phyloP scores from a whole-genome alignment of 2,888 invertebrate species.

The Stenurella melanura region DNA sequence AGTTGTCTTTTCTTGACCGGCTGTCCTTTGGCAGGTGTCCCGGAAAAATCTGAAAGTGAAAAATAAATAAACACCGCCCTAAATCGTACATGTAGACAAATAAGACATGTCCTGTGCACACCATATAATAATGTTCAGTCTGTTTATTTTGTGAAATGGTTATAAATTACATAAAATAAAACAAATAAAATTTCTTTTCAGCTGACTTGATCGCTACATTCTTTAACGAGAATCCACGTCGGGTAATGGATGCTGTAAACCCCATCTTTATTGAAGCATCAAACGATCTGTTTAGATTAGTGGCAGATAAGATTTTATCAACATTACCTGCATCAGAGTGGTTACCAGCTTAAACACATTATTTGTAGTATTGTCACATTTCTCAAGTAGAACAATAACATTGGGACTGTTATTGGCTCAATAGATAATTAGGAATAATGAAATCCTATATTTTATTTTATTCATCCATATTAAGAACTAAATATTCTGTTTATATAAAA shows the following conservation, averaged over 20 bases:
- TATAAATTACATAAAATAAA: too few relatives aligned
- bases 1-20: too few relatives aligned
- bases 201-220: constrained; percentile 82
- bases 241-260: constrained; percentile 81
- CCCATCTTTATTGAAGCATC: constrained; percentile 82
- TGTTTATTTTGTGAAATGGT: too few relatives aligned
- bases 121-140: too few relatives aligned
- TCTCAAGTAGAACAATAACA: neutral
- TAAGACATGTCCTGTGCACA: too few relatives aligned
- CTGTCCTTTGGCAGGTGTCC: too few relatives aligned
- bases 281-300: constrained; percentile 77
- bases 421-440: neutral
- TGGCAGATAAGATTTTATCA: constrained; percentile 77
- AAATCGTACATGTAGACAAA: too few relatives aligned
- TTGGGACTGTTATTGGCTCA: neutral
- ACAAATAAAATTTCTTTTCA: constrained; percentile 62
- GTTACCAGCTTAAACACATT: constrained; percentile 71
- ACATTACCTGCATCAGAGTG: constrained; percentile 78
- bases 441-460: too few relatives aligned
- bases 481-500: too few relatives aligned
- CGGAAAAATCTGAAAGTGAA: too few relatives aligned
- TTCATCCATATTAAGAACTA: too few relatives aligned
- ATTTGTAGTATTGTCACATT: neutral
- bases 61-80: too few relatives aligned
- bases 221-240: constrained; percentile 81